A percentile compares a stretch with the other conserved stretches of the same genome.
Conservation (phyloP, 2,113 vertebrate genomes). For the Nicator chloris region DNA sequence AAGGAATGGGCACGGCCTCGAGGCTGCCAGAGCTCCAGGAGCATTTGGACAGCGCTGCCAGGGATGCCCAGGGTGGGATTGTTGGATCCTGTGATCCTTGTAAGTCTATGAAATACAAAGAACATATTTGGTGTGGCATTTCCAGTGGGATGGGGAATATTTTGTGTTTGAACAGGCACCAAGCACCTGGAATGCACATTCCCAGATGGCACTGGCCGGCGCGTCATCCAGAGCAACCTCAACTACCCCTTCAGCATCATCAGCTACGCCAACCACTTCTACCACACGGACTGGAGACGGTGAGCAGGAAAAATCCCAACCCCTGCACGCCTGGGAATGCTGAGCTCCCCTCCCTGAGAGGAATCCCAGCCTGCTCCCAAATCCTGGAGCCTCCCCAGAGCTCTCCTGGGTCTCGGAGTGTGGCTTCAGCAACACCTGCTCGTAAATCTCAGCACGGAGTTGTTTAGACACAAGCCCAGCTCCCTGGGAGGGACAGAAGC, state of each 20-base stretch:
- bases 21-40: background rate
- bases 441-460: background rate
- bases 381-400: background rate
- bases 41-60: rapidly evolving
- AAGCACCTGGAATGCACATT: conserved; percentile 89
- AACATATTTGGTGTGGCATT: rapidly evolving
- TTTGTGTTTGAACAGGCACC: conserved; percentile 77
- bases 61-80: background rate
- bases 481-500: background rate
- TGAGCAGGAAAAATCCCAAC: conserved; percentile 7
- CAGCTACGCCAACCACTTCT: conserved; percentile 89
- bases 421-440: background rate
- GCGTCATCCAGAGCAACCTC: conserved; percentile 80
- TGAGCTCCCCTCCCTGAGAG: background rate
- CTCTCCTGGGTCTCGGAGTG: rapidly evolving
- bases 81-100: background rate
- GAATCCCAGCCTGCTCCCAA: background rate
- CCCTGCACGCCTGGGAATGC: rapidly evolving
- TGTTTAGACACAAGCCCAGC: background rate
- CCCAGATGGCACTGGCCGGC: conserved; percentile 82
- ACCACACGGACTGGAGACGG: conserved; percentile 97
- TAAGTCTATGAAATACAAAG: rapidly evolving
- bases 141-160: background rate
- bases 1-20: rapidly evolving
- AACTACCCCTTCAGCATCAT: conserved; percentile 95